A percentile compares a stretch with the other conserved stretches of the same genome.
Conservation (phyloP, 2,888 invertebrate species). For the Limnephilus marmoratus region DNA sequence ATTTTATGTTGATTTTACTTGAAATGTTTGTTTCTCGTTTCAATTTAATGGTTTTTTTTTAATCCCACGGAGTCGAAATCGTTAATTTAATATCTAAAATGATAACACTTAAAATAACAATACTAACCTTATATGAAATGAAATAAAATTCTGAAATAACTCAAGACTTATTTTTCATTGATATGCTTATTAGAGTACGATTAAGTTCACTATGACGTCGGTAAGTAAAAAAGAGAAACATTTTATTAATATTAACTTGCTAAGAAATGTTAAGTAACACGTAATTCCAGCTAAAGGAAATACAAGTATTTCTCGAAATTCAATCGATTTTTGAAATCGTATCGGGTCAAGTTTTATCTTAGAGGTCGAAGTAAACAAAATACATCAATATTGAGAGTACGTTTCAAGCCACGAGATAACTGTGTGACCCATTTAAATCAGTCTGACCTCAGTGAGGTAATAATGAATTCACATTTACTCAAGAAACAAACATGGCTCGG, state of each 20-base stretch:
- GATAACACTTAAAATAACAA: not conserved
- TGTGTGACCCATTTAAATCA: conserved; percentile 18
- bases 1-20: not conserved
- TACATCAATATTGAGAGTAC: not conserved
- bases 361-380: conserved; percentile 13
- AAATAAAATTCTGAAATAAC: not conserved
- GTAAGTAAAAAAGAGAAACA: not conserved
- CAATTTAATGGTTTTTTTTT: not conserved
- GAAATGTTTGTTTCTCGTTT: not conserved
- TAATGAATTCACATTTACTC: not conserved
- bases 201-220: not conserved
- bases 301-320: not conserved
- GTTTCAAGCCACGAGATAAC: not conserved
- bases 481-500: not conserved
- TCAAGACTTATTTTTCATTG: not conserved
- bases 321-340: not conserved
- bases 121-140: not conserved
- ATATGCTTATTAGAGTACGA: not conserved
- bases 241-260: not conserved
- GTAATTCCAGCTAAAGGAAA: not conserved
- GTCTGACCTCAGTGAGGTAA: not conserved
- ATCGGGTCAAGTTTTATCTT: conserved; percentile 2
- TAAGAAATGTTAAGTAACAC: not conserved
- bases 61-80: too few relatives aligned
- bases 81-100: too few relatives aligned